Conservation (phyloP, 2,113 vertebrate genomes). For the Rutilus rutilus region DNA sequence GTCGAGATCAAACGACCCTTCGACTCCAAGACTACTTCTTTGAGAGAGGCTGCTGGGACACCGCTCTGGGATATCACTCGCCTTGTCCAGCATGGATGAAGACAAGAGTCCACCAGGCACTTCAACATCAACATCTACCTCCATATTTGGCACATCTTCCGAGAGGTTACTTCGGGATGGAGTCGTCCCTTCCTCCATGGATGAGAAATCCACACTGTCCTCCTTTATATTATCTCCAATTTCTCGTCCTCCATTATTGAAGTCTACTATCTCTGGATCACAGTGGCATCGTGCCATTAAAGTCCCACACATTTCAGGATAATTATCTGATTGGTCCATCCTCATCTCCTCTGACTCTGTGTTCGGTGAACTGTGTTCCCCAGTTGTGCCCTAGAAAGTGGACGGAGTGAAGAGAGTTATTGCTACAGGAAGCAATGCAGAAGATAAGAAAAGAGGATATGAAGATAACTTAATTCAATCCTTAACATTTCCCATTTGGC, state of each 20-base stretch:
- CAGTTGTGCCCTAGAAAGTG: slow-evolving; percentile 34
- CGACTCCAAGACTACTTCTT: slow-evolving; percentile 81
- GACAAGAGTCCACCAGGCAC: slow-evolving; percentile 78
- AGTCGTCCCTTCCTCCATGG: slow-evolving; percentile 33
- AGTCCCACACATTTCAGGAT: not conserved
- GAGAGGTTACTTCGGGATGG: slow-evolving; percentile 54
- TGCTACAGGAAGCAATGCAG: not conserved
- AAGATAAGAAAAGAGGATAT: slow-evolving; percentile 23
- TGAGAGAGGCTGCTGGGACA: slow-evolving; percentile 79
- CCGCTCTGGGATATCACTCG: slow-evolving; percentile 82
- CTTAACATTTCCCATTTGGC: not conserved
- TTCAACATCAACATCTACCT: slow-evolving; percentile 44
- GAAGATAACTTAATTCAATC: slow-evolving; percentile 31
- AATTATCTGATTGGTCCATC: not conserved
- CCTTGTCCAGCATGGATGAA: slow-evolving; percentile 84
- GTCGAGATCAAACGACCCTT: slow-evolving; percentile 74
- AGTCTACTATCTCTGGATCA: not conserved
- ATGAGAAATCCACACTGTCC: not conserved
- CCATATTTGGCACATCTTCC: slow-evolving; percentile 49
- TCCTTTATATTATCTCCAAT: not conserved
- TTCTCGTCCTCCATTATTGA: slow-evolving; percentile 3
- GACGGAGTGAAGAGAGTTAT: not conserved
- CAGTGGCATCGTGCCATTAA: not conserved
- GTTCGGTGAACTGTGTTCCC: slow-evolving; percentile 21
- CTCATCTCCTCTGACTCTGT: not conserved